These are phyloP conservation scores for Pocillopora verrucosa DNA, from an alignment of 64 coral and sea anemone species.

Conservation along the genomic window DNA sequence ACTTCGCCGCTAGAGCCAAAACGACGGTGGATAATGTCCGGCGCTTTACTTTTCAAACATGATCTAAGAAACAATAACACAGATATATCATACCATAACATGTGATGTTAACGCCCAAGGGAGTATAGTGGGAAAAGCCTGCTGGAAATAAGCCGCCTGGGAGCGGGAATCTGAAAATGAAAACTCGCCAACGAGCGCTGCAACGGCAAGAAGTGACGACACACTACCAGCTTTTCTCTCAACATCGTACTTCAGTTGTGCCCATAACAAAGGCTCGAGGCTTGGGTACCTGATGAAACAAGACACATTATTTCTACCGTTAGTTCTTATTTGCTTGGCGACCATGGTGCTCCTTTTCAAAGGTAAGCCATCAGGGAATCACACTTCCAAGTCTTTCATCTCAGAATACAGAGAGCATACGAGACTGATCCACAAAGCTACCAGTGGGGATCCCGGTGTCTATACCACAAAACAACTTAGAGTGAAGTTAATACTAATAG, in stretches of 20 bases:
- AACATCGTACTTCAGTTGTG: conserved; percentile 51
- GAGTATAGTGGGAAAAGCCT: conserved; percentile 40
- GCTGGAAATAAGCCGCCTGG: conserved; percentile 48
- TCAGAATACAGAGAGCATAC: too few species aligned
- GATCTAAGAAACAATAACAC: neutral
- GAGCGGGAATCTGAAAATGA: conserved; percentile 20
- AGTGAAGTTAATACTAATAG: too few species aligned
- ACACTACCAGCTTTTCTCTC: conserved; percentile 41
- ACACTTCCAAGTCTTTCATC: too few species aligned
- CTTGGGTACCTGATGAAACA: conserved; percentile 46
- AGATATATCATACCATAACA: conserved; percentile 14
- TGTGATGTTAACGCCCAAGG: conserved; percentile 31
- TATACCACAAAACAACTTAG: too few species aligned
- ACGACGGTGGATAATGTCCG: too few species aligned
- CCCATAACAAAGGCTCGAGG: conserved; percentile 66
- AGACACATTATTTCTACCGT: neutral
- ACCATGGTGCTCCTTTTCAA: too few species aligned
- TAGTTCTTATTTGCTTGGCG: too few species aligned
- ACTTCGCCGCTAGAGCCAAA: too few species aligned
- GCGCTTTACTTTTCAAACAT: neutral
- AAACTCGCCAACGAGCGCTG: conserved; percentile 48
- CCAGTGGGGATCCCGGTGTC: too few species aligned
- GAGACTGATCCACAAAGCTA: too few species aligned
- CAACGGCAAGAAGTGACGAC: conserved; percentile 49
- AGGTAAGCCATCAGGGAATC: too few species aligned